Evolutionary conservation across 2,888 invertebrate genomes (phyloP).

Genomic region (Drosophila sordidula): DNA sequence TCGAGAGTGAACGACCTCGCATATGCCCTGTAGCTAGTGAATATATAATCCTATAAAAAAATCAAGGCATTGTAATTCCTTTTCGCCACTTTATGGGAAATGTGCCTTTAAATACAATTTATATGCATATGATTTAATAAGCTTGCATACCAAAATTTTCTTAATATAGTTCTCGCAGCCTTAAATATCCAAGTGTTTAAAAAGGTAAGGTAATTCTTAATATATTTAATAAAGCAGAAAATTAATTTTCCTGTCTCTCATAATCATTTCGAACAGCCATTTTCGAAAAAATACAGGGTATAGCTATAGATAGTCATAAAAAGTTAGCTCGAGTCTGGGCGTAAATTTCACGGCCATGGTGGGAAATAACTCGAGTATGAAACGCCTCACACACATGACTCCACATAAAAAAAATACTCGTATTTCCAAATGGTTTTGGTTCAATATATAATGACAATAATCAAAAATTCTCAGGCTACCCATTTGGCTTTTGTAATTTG

Average conservation of each 20-base stretch:
- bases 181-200: too few species aligned
- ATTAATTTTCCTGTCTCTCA: too few species aligned
- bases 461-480: conserved; percentile 79
- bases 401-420: conserved; percentile 37
- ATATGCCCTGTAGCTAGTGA: conserved; percentile 12
- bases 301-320: conserved; percentile 45
- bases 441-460: conserved; percentile 75
- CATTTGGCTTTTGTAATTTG: conserved; percentile 74
- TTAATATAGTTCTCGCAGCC: not conserved
- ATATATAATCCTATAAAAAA: conserved; percentile 1
- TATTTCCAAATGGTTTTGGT: conserved; percentile 20
- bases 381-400: conserved; percentile 61
- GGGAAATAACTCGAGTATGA: conserved; percentile 59
- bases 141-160: not conserved
- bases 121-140: not conserved
- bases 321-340: conserved; percentile 20
- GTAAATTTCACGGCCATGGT: conserved; percentile 47
- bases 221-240: not conserved
- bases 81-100: not conserved
- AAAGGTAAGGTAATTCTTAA: too few species aligned
- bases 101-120: not conserved
- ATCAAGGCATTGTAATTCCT: not conserved
- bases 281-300: conserved; percentile 3
- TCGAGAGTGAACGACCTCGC: not conserved
- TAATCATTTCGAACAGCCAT: too few species aligned